Conservation (phyloP, 2,797 vertebrate genomes). For the Leontocebus nigricollis region DNA sequence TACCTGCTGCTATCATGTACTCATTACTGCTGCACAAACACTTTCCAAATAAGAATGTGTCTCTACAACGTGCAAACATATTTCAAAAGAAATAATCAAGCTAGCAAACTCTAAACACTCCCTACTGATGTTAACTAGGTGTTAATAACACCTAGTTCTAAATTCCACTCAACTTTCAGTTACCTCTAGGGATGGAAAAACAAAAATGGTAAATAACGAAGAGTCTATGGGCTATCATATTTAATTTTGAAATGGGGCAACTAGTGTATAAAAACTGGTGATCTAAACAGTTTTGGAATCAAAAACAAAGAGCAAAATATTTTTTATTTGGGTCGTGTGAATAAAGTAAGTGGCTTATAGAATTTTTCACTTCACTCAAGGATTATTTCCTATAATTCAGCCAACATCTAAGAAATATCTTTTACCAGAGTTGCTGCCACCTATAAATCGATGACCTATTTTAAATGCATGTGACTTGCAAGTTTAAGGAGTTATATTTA, state of each 20-base stretch:
- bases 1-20: background rate
- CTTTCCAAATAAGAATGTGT: background rate
- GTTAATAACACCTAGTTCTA: background rate
- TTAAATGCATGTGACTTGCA: background rate
- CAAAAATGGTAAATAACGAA: background rate
- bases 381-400: background rate
- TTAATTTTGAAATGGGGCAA: background rate
- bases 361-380: background rate
- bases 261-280: background rate
- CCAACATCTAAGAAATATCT: background rate
- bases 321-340: background rate
- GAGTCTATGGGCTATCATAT: background rate
- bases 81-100: background rate
- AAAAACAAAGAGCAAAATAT: background rate
- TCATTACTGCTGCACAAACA: background rate
- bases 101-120: background rate
- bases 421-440: background rate
- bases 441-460: background rate
- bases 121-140: background rate
- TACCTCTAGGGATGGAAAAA: background rate
- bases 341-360: background rate
- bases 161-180: background rate
- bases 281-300: background rate
- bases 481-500: background rate
- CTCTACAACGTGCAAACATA: background rate